Evolutionary conservation across 2,113 vertebrate species (phyloP), one percentile per base, ranked within the genome.

Genomic region (Triplophysa rosa): DNA sequence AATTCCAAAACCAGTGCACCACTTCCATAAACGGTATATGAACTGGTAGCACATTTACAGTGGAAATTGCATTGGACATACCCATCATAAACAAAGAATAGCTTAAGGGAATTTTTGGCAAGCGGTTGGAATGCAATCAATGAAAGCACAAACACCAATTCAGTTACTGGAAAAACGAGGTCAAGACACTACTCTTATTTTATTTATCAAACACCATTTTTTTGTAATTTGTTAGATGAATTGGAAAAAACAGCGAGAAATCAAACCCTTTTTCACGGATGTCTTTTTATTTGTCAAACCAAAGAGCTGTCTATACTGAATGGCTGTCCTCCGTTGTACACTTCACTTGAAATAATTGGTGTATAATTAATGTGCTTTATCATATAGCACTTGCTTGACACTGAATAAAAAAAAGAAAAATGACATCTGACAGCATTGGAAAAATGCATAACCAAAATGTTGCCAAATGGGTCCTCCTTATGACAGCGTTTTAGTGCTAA

Each of bases 261-360:
- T 16, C 29, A 33, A 64, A 71, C 2, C 19, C 13, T 78, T 68
- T 81, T 89, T 92, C 90, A 93, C 92, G 92, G 86, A 91, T 87
- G 91, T 89, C 49, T 86, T 90, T 93, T 93, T 93, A 93, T 92
- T 92, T 88, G 87, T 90, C 90, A 91, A 92, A 93, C 88, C 88
- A 92, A 90, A 89, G 86, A 92, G 87, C 79, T 87, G 88, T 88
- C 70, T 86, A 74, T 62, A 82, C 84, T 87, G 84, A 87, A 90
- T 84, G 86, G 84, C 33, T 89, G 86, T 88, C 87, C 84, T 77
- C 80, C 79, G 86, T 88, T 92, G 86, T 91, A 93, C 89, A 92
- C 84, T 84, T 83, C 78, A 76, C 83, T 88, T 88, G 70, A 86
- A 87, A 77, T 79, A 85, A 87, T 80, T 87, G 88, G 86, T 84